These are phyloP conservation scores for Chlamydotis undulata DNA, from an alignment of 2,113 vertebrate species.

Conservation along the genomic window DNA sequence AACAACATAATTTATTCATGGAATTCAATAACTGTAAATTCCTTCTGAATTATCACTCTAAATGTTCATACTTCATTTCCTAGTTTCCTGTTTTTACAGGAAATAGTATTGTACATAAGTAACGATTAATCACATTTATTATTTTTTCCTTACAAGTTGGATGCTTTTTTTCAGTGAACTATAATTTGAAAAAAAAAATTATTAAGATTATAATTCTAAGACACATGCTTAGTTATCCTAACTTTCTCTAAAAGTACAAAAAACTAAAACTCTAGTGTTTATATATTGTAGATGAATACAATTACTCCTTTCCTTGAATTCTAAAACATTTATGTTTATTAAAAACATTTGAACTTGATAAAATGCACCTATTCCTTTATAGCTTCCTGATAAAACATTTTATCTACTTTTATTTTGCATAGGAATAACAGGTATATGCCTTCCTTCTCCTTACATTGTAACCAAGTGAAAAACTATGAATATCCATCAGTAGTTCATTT, in stretches of 20 bases:
- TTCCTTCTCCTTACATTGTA: not conserved
- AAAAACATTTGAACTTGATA: not conserved
- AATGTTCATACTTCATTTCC: not conserved
- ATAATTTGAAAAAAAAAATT: not conserved
- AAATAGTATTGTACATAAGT: not conserved
- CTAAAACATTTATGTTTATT: not conserved
- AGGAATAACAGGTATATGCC: not conserved
- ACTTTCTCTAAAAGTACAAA: not conserved
- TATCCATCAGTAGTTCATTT: not conserved
- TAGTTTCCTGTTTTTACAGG: not conserved
- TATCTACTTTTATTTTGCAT: not conserved
- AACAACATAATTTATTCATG: not conserved
- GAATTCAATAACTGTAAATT: not conserved
- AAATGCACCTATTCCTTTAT: not conserved
- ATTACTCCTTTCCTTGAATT: not conserved
- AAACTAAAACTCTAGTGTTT: not conserved
- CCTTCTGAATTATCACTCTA: constrained; percentile 9
- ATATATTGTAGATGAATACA: not conserved
- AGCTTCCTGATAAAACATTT: not conserved
- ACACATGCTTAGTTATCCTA: not conserved
- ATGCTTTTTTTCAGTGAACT: not conserved
- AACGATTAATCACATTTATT: not conserved
- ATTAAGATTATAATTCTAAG: not conserved
- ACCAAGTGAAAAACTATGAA: not conserved
- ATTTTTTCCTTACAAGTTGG: not conserved